phyloP scores from a whole-genome alignment of 2,797 vertebrate genomes.

The Siniperca scherzeri region DNA sequence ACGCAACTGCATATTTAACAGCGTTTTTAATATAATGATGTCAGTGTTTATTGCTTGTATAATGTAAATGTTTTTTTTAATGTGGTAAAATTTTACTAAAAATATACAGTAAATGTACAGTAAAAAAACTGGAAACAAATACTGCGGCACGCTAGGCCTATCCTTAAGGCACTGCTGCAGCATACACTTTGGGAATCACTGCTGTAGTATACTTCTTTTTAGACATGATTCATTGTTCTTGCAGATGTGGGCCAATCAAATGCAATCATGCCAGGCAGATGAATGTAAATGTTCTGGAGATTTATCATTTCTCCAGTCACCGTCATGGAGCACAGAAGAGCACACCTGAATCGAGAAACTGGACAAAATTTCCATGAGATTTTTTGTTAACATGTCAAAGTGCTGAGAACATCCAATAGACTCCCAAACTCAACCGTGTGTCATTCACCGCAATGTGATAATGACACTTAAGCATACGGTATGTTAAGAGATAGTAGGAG shows the following conservation, averaged over 20 bases:
- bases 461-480: slow-evolving; percentile 36
- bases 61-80: slow-evolving; percentile 1
- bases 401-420: background rate
- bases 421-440: background rate
- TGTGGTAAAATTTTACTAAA: background rate
- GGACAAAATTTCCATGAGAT: background rate
- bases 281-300: background rate
- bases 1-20: background rate
- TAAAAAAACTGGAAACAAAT: background rate
- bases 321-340: background rate
- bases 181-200: background rate
- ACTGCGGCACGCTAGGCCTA: no score
- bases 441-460: slow-evolving; percentile 12
- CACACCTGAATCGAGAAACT: background rate
- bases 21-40: background rate
- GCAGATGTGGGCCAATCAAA: background rate
- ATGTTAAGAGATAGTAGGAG: slow-evolving; percentile 45
- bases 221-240: background rate
- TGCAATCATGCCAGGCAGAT: background rate
- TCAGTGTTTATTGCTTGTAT: background rate
- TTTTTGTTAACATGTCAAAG: background rate
- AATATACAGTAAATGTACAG: background rate
- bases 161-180: background rate
- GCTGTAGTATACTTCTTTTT: background rate
- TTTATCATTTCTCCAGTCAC: background rate